phyloP scores from a whole-genome alignment of 2,888 invertebrate species.

The Camptogramma bilineatum region DNA sequence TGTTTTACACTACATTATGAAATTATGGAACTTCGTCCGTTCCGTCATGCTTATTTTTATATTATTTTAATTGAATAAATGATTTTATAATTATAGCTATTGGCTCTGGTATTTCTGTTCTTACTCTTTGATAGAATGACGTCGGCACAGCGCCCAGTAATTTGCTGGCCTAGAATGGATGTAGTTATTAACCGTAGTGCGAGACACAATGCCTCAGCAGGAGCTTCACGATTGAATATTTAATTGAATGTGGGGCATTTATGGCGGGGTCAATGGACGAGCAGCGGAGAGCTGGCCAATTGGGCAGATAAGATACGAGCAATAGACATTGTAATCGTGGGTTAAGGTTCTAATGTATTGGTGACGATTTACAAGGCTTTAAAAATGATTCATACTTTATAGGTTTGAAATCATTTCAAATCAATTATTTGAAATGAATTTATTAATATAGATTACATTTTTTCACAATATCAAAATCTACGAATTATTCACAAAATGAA shows the following conservation, averaged over 20 bases:
- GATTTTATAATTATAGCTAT: not conserved
- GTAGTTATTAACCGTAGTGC: conserved; percentile 64
- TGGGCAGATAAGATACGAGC: conserved; percentile 48
- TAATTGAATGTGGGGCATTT: conserved; percentile 72
- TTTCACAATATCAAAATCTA: too few species aligned
- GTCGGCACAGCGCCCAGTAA: conserved; percentile 41
- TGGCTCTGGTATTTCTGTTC: conserved; percentile 15
- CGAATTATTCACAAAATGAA: too few species aligned
- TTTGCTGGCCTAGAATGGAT: conserved; percentile 47
- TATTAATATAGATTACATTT: too few species aligned
- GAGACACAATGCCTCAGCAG: conserved; percentile 58
- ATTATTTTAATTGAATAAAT: too few species aligned
- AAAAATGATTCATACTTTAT: too few species aligned
- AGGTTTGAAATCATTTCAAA: too few species aligned
- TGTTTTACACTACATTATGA: too few species aligned
- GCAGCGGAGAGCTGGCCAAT: conserved; percentile 44
- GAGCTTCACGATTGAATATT: conserved; percentile 71
- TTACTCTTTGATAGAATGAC: conserved; percentile 35
- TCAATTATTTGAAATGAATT: too few species aligned
- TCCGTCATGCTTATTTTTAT: too few species aligned
- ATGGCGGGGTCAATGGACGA: conserved; percentile 58
- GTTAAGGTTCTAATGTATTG: not conserved
- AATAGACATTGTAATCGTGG: conserved; percentile 13
- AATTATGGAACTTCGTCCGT: too few species aligned
- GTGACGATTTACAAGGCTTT: not conserved